phyloP scores from a whole-genome alignment of 2,888 invertebrate species.

The Polydrusus cervinus region DNA sequence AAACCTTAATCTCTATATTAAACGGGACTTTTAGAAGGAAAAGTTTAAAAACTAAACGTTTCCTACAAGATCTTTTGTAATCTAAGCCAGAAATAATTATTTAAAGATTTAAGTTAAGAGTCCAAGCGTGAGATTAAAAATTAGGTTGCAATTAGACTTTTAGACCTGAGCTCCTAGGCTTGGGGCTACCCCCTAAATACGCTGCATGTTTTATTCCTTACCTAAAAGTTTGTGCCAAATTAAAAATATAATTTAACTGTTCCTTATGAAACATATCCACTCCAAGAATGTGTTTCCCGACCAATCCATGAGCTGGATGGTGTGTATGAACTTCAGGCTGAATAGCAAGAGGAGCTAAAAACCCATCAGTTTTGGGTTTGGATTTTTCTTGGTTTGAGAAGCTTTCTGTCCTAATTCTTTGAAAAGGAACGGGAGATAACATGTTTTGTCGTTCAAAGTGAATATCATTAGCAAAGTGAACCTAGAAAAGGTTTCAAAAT shows the following conservation, averaged over 20 bases:
- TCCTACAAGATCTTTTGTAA: too few species aligned
- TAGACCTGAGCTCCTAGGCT: too few species aligned
- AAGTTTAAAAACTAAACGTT: too few species aligned
- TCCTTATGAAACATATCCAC: constrained; percentile 92
- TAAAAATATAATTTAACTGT: constrained; percentile 93
- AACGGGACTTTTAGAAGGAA: too few species aligned
- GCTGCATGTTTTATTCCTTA: too few species aligned
- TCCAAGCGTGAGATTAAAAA: too few species aligned
- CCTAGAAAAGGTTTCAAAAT: constrained; percentile 60
- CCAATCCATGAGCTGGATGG: constrained; percentile 72
- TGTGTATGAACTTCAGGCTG: constrained; percentile 48
- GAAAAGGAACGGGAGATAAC: constrained; percentile 62
- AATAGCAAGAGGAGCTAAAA: constrained; percentile 21
- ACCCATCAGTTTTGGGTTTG: constrained; percentile 50
- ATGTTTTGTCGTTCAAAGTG: constrained; percentile 52
- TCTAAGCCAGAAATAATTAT: too few species aligned
- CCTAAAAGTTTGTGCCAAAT: constrained; percentile 91
- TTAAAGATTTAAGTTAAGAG: too few species aligned
- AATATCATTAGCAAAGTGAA: constrained; percentile 75
- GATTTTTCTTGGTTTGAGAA: constrained; percentile 61
- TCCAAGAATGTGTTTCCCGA: constrained; percentile 87
- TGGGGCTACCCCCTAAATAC: too few species aligned
- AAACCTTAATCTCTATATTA: too few species aligned
- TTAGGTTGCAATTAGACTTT: too few species aligned
- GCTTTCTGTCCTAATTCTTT: constrained; percentile 64